Evolutionary conservation across 2,888 invertebrate species (phyloP).

Genomic region (Leucophenga montana): DNA sequence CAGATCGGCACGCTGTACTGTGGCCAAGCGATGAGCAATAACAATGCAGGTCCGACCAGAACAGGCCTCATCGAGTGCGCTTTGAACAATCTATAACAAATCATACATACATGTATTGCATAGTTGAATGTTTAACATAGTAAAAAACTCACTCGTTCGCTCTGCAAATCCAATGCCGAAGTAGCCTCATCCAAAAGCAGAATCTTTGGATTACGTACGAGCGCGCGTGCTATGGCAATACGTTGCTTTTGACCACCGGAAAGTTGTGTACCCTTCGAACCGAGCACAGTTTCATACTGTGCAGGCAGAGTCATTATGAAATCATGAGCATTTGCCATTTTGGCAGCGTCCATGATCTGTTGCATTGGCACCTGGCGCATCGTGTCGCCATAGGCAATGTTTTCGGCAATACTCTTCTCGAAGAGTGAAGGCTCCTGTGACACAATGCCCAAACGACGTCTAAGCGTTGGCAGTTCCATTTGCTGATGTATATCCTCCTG

Average conservation of each 20-base stretch:
- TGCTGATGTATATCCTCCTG: slow-evolving; percentile 75
- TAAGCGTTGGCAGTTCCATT: slow-evolving; percentile 77
- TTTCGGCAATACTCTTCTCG: slow-evolving; percentile 89
- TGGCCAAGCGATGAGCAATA: slow-evolving; percentile 89
- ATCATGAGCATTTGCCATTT: slow-evolving; percentile 88
- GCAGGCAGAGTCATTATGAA: slow-evolving; percentile 85
- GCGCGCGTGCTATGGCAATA: slow-evolving; percentile 85
- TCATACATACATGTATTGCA: background rate
- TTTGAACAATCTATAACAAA: slow-evolving; percentile 79
- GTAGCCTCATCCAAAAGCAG: slow-evolving; percentile 84
- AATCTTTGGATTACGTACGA: slow-evolving; percentile 82
- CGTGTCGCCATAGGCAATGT: slow-evolving; percentile 93
- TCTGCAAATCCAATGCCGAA: slow-evolving; percentile 83
- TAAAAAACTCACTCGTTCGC: slow-evolving; percentile 77
- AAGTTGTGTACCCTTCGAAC: slow-evolving; percentile 83
- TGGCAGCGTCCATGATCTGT: slow-evolving; percentile 85
- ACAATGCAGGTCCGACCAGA: slow-evolving; percentile 87
- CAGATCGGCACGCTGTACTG: slow-evolving; percentile 86
- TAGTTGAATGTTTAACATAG: background rate
- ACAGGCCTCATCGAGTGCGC: slow-evolving; percentile 86
- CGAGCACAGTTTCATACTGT: slow-evolving; percentile 83
- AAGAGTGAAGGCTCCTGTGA: slow-evolving; percentile 94
- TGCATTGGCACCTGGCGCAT: slow-evolving; percentile 77
- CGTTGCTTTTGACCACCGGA: slow-evolving; percentile 91
- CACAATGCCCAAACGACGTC: slow-evolving; percentile 87